phyloP scores from a whole-genome alignment of 2,888 invertebrate genomes.

The Drosophila paranaensis region DNA sequence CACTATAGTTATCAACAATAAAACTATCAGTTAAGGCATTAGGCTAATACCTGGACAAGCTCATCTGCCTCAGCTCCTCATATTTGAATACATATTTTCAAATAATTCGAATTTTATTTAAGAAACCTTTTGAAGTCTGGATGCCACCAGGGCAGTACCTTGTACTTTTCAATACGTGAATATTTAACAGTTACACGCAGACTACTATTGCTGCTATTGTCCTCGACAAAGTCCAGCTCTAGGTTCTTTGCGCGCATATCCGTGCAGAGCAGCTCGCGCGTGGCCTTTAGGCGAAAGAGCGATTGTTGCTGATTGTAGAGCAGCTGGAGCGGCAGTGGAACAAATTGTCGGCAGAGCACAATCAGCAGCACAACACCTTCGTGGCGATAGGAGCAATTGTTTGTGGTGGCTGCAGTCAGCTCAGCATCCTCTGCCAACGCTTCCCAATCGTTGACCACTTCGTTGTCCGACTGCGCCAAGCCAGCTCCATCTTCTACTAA shows the following conservation, averaged over 20 bases:
- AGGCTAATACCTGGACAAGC: neutral
- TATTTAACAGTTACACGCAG: slow-evolving; percentile 84
- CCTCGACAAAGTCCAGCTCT: slow-evolving; percentile 86
- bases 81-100: too few relatives aligned
- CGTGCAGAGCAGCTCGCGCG: slow-evolving; percentile 84
- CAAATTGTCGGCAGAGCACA: slow-evolving; percentile 79
- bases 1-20: neutral
- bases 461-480: neutral
- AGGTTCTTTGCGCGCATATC: slow-evolving; percentile 86
- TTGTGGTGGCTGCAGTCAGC: too few relatives aligned
- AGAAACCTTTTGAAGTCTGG: slow-evolving; percentile 84
- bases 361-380: slow-evolving; percentile 87
- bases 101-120: slow-evolving; percentile 43
- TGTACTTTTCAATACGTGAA: slow-evolving; percentile 86
- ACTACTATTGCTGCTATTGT: slow-evolving; percentile 59
- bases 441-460: slow-evolving; percentile 81
- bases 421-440: slow-evolving; percentile 58
- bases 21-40: neutral
- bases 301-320: slow-evolving; percentile 65
- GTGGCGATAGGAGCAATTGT: slow-evolving; percentile 82
- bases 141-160: slow-evolving; percentile 90
- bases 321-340: slow-evolving; percentile 74
- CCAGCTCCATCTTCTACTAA: slow-evolving; percentile 1
- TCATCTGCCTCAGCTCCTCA: neutral
- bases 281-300: slow-evolving; percentile 67